phyloP scores from a whole-genome alignment of 2,797 vertebrate genomes.

The Lepilemur ruficaudatus region DNA sequence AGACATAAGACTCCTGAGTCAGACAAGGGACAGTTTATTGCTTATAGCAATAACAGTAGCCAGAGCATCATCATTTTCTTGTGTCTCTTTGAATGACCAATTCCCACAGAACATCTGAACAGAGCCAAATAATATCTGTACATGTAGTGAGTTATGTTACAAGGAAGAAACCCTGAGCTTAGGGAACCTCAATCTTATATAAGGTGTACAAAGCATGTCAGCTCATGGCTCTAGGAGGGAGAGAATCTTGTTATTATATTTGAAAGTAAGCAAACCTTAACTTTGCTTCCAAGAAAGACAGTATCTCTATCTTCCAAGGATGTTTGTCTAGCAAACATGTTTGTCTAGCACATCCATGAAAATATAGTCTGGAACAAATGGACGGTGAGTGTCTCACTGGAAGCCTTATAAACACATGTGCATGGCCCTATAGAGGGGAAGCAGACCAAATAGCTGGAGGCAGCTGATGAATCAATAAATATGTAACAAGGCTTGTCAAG shows the following conservation, averaged over 20 bases:
- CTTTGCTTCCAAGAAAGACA: background rate
- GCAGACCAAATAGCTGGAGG: background rate
- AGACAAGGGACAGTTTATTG: background rate
- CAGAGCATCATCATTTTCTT: background rate
- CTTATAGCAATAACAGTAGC: background rate
- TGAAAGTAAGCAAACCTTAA: background rate
- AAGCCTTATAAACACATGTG: background rate
- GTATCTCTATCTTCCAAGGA: background rate
- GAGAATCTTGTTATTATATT: background rate
- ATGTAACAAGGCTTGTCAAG: background rate
- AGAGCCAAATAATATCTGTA: background rate
- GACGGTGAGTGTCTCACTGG: background rate
- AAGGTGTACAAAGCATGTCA: background rate
- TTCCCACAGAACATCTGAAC: background rate
- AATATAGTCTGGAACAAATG: background rate
- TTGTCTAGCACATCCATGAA: background rate
- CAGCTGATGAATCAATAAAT: background rate
- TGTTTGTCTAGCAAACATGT: background rate
- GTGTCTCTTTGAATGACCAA: background rate
- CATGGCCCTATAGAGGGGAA: background rate
- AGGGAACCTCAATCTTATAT: background rate
- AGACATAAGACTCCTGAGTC: background rate
- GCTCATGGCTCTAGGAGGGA: background rate
- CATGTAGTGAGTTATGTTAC: background rate
- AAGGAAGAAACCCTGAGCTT: background rate